A percentile compares a stretch with the other conserved stretches of the same genome.
These are phyloP conservation scores for Holothuria glaberrima DNA, from an alignment of 35 echinoderm and acorn worm genomes.

Conservation along the genomic window DNA sequence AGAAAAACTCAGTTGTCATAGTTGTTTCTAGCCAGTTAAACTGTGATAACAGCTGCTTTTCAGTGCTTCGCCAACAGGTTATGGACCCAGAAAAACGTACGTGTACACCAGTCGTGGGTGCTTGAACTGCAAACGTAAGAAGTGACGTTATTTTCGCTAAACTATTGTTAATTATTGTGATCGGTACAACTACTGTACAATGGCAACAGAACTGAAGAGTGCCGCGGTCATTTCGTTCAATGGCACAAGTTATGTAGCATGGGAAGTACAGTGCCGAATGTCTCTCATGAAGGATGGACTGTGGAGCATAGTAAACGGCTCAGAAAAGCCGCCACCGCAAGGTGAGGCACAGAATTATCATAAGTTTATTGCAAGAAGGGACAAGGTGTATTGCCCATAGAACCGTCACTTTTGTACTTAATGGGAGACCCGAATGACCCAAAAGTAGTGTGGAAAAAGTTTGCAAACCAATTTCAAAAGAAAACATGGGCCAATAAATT, in stretches of 20 bases:
- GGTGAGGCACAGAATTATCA: background rate
- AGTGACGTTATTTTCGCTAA: slow-evolving; percentile 12
- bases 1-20: too few relatives aligned
- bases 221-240: too few relatives aligned
- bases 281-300: too few relatives aligned
- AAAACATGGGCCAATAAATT: slow-evolving; percentile 28
- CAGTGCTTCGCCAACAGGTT: background rate
- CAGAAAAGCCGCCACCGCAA: too few relatives aligned
- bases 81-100: background rate
- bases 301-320: background rate
- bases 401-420: slow-evolving; percentile 25
- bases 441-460: slow-evolving; percentile 2
- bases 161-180: background rate
- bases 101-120: background rate
- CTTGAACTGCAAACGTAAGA: slow-evolving; percentile 5
- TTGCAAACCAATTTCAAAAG: slow-evolving; percentile 18
- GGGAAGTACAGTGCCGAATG: too few relatives aligned
- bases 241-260: too few relatives aligned
- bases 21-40: too few relatives aligned
- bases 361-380: background rate
- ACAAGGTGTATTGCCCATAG: slow-evolving; percentile 6
- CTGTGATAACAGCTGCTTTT: too few relatives aligned
- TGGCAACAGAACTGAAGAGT: slow-evolving; percentile 25
- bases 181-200: slow-evolving; percentile 23
- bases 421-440: background rate